A percentile compares a stretch with the other conserved stretches of the same genome.
Evolutionary conservation across 2,797 vertebrate species (phyloP).

Genomic region (Enteromius thamalakanensis): DNA sequence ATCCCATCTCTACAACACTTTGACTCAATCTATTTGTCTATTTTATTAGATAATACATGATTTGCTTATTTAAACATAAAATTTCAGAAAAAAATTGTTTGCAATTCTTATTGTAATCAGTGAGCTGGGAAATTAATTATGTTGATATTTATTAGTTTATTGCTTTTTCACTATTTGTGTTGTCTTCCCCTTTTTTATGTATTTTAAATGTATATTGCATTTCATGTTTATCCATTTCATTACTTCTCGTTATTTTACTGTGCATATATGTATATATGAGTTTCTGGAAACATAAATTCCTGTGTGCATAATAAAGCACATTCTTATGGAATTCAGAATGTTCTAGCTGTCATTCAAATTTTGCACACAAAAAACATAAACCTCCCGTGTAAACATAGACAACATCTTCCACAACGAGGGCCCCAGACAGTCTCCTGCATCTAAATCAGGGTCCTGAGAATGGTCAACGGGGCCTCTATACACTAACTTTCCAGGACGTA

Average conservation of each 20-base stretch:
- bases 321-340: not conserved
- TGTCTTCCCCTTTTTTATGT: not conserved
- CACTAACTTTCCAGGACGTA: constrained; percentile 44
- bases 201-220: not conserved
- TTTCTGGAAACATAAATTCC: not conserved
- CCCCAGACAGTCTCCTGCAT: constrained; percentile 61
- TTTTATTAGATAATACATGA: not conserved
- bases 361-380: constrained; percentile 27
- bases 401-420: constrained; percentile 39
- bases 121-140: not conserved
- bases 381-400: constrained; percentile 47
- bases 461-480: constrained; percentile 41
- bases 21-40: not conserved
- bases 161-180: not conserved
- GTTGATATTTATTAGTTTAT: not conserved
- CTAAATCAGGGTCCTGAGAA: constrained; percentile 57
- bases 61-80: not conserved
- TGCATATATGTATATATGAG: not conserved
- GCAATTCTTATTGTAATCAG: not conserved
- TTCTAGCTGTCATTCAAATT: not conserved
- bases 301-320: not conserved
- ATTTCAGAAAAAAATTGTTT: not conserved
- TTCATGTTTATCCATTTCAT: not conserved
- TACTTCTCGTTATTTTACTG: not conserved
- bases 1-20: not conserved